Percentiles rank a stretch among this genome's conserved stretches.
Evolutionary conservation across 2,888 invertebrate genomes (phyloP).

Genomic region (Pyrocoelia pectoralis): DNA sequence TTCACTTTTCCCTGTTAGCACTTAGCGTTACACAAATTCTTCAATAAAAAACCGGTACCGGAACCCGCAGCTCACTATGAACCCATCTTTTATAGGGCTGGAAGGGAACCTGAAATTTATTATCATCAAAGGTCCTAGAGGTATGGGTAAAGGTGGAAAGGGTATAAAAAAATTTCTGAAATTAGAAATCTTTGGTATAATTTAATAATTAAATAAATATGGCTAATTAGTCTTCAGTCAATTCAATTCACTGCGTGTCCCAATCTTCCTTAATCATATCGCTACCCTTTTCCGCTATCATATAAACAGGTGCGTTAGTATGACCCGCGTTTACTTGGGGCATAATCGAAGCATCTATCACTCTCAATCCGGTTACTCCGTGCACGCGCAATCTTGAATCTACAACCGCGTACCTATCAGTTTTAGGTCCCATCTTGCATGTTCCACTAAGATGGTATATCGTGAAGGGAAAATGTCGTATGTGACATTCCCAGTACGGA

Average conservation of each 20-base stretch:
- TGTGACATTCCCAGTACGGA: conserved; percentile 73
- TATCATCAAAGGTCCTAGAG: too few relatives aligned
- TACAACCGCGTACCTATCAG: conserved; percentile 70
- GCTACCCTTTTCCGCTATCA: conserved; percentile 83
- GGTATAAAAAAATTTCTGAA: too few relatives aligned
- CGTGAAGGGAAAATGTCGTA: conserved; percentile 72
- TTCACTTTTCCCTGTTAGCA: too few relatives aligned
- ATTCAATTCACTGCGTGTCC: conserved; percentile 41
- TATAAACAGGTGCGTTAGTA: conserved; percentile 78
- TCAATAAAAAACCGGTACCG: too few relatives aligned
- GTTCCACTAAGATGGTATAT: conserved; percentile 75
- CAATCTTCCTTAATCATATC: conserved; percentile 72
- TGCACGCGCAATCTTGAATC: conserved; percentile 69
- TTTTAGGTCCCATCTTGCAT: conserved; percentile 70
- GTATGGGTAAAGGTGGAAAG: too few relatives aligned
- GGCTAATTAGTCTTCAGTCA: neutral
- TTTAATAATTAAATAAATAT: neutral
- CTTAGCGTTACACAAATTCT: too few relatives aligned
- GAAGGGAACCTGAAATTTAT: too few relatives aligned
- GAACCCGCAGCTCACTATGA: too few relatives aligned
- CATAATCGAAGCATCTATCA: conserved; percentile 83
- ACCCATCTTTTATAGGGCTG: too few relatives aligned
- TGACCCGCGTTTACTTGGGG: conserved; percentile 80
- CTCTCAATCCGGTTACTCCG: conserved; percentile 73
- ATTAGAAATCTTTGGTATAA: neutral